Base-by-base conservation (phyloP, 2,797 vertebrate genomes). In the Rhinichthys osculus region DNA sequence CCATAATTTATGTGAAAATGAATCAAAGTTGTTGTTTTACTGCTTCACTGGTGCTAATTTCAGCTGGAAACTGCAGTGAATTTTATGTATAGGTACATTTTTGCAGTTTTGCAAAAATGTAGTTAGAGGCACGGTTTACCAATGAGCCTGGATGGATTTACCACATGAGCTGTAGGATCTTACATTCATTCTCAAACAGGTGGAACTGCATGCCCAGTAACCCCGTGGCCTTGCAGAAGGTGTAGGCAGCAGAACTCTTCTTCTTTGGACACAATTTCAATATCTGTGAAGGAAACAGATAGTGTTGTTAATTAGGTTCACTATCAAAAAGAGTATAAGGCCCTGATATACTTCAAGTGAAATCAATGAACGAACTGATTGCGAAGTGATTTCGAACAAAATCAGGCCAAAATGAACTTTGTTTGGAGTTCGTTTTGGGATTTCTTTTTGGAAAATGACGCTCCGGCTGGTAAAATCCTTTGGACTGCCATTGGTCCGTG, bases 261-360 rank as follows among this genome's bases (percentile, higher is more conserved):
- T 99, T 99, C 95, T 99, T 99, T 42, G 98, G 98, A 92, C 98
- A 99, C 87, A 99, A 95, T 93, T 99, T 99, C 91, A 99, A 96
- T 88, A 99, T 99, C 98, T 99, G 93, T 81, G 85, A 84, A 57
- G 85, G 64, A 47, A 82, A 74, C 5, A 85, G 2, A 62, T 17
- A 23, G 1, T 38, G 13, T 71, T 35, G 9, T 4, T 27, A 67
- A 67, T 44, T 50, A 66, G 38, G 17, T 47, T 27, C n/a, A 33
- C n/a, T 30, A 6, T 30, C 33, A 40, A 57, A 57, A 38, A 77
- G 1, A 76, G 50, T 14, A 4, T 16, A 47, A 47, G 47, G 47
- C 42, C 42, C 10, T 10, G 42, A 16, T 16, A 16, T 50, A 50
- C 47, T 50, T 16, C 11, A 47, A 16, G 14, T 5, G 14, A 50